phyloP scores from a whole-genome alignment of 1,140 invertebrate genomes.

The Holotrichia oblita region DNA sequence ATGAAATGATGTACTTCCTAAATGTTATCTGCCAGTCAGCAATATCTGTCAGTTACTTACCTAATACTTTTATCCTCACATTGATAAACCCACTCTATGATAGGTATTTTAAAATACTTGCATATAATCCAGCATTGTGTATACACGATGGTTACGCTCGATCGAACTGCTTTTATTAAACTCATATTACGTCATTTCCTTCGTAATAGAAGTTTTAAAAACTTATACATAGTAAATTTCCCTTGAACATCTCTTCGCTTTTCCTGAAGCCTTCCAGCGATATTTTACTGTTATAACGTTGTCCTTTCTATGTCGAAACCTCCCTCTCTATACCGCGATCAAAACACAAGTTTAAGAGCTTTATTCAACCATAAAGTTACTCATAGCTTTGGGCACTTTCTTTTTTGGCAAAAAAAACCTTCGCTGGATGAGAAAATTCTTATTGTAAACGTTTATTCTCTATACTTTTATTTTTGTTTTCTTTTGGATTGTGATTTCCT shows the following conservation, averaged over 20 bases:
- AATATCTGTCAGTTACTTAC: too few species aligned
- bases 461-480: background rate
- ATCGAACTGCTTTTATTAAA: background rate
- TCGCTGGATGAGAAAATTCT: background rate
- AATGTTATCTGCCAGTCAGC: too few species aligned
- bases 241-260: conserved; percentile 6
- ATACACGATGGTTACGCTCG: too few species aligned
- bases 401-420: background rate
- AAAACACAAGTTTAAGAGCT: conserved; percentile 50
- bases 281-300: conserved; percentile 43
- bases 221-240: conserved; percentile 17
- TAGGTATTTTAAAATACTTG: too few species aligned
- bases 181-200: background rate
- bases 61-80: too few species aligned
- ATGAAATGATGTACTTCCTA: too few species aligned
- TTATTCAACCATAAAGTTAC: conserved; percentile 50
- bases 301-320: conserved; percentile 34
- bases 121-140: too few species aligned
- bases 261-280: background rate
- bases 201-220: conserved; percentile 8
- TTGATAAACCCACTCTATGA: too few species aligned
- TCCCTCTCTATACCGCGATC: conserved; percentile 47
- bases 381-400: conserved; percentile 47
- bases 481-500: background rate
- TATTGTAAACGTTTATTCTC: conserved; percentile 26